These are phyloP conservation scores for Amniataba percoides DNA, from an alignment of 2,797 vertebrate genomes.

Conservation along the genomic window DNA sequence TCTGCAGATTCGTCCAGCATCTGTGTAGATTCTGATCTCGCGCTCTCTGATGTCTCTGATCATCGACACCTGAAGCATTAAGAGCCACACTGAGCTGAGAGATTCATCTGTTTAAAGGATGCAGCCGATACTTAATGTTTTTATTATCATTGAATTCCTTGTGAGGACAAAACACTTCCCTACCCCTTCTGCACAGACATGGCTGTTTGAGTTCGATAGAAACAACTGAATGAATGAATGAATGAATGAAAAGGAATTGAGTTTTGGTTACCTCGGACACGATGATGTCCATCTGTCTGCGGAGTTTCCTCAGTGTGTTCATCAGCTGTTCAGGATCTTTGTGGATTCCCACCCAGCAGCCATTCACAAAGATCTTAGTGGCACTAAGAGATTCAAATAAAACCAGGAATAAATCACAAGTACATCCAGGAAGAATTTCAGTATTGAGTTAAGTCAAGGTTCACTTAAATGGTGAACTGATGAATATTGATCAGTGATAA, in stretches of 20 bases:
- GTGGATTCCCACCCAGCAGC: slow-evolving; percentile 99
- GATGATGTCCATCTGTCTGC: slow-evolving; percentile 99
- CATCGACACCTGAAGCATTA: slow-evolving; percentile 92
- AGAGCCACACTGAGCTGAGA: background rate
- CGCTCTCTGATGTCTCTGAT: slow-evolving; percentile 97
- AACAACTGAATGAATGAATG: too few species aligned
- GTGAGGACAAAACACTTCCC: too few species aligned
- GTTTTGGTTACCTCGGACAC: slow-evolving; percentile 92
- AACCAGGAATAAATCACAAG: background rate
- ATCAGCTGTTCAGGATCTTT: slow-evolving; percentile 99
- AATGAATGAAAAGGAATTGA: too few species aligned
- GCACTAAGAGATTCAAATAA: slow-evolving; percentile 83
- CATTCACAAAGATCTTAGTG: slow-evolving; percentile 99
- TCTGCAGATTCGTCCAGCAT: slow-evolving; percentile 96
- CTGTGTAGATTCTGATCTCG: slow-evolving; percentile 98
- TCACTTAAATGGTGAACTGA: background rate
- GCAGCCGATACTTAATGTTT: too few species aligned
- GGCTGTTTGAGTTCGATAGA: background rate
- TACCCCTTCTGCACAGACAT: too few species aligned
- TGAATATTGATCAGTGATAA: background rate
- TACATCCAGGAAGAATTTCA: background rate
- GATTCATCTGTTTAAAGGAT: background rate
- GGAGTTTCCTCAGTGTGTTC: slow-evolving; percentile 96
- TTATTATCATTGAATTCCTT: background rate
- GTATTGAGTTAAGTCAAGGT: background rate